Evolutionary conservation across 2,797 vertebrate genomes (phyloP), one percentile per base, ranked within the genome.

Genomic region (Arnoldichthys spilopterus): DNA sequence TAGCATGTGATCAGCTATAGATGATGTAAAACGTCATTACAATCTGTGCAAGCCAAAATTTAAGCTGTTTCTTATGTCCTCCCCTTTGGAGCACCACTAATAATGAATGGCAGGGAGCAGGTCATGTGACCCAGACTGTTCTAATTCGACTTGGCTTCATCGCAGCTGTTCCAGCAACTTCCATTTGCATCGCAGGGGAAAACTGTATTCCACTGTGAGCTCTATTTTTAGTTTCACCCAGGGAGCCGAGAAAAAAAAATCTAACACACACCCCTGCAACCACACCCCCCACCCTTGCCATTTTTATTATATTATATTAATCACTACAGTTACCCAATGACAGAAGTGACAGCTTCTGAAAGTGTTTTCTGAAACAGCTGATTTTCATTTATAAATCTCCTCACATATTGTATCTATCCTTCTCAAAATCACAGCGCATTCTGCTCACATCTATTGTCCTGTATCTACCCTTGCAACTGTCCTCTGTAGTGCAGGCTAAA

Each of bases 111-210:
- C 79, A 84, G 49, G 76, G 63, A 78, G 56, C 64, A 63, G 56
- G 73, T 89, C 71, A 88, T 82, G 86, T 91, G 91, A 91, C 89
- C 84, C 80, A 20, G 76, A 71, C 84, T 90, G 90, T 89, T 90
- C 88, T 90, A 91, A 92, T 86, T 86, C 86, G 84, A 91, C 91
- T 91, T 91, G 90, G 90, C 90, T 93, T 91, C 85, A 90, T 84
- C 85, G 83, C 93, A 94, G 93, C 93, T 94, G 93, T 93, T 93
- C 87, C 85, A 86, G 85, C 76, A 85, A 90, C 90, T 92, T 92
- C 89, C 83, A 76, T 88, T 85, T 78, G 80, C 87, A 90, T 91
- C 86, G 79, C 88, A 87, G 86, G 90, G 92, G 93, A 92, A 93
- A 93, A 92, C 87, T 89, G 87, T 90, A 90, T 91, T 93, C 90